Percentiles rank a stretch among this genome's conserved stretches.
Evolutionary conservation across 2,113 vertebrate genomes (phyloP).

Genomic region (Aspidoscelis tigris): DNA sequence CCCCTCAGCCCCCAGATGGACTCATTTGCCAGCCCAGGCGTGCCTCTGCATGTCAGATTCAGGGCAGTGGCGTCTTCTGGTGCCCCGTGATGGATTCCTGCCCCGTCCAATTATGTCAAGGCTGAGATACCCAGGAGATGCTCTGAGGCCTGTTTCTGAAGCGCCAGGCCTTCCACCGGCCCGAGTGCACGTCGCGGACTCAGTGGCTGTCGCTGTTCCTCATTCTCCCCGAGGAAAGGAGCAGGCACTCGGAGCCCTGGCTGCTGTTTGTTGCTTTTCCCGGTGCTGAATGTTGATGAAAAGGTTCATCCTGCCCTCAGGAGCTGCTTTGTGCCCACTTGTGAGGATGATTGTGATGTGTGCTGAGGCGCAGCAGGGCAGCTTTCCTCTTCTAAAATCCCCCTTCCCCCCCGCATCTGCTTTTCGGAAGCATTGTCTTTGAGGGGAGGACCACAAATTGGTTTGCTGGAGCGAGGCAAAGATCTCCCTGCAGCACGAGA

Average conservation of each 20-base stretch:
- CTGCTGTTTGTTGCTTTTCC: not conserved
- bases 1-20: not conserved
- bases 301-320: not conserved
- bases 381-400: not conserved
- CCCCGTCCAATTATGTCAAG: not conserved
- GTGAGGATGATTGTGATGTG: not conserved
- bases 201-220: not conserved
- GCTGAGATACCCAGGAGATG: not conserved
- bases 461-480: rapidly evolving
- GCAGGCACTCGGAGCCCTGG: not conserved
- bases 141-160: not conserved
- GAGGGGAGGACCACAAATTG: not conserved
- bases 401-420: not conserved
- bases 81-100: not conserved
- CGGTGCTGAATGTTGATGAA: not conserved
- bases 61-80: not conserved
- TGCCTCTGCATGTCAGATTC: too few species aligned
- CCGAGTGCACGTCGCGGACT: too few species aligned
- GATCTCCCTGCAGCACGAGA: conserved; percentile 4
- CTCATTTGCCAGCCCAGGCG: not conserved
- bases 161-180: not conserved
- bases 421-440: not conserved
- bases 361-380: not conserved
- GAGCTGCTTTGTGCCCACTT: not conserved
- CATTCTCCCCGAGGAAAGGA: conserved; percentile 12